Evolutionary conservation across 2,113 vertebrate species (phyloP).

Genomic region (Melanostigma gelatinosum): DNA sequence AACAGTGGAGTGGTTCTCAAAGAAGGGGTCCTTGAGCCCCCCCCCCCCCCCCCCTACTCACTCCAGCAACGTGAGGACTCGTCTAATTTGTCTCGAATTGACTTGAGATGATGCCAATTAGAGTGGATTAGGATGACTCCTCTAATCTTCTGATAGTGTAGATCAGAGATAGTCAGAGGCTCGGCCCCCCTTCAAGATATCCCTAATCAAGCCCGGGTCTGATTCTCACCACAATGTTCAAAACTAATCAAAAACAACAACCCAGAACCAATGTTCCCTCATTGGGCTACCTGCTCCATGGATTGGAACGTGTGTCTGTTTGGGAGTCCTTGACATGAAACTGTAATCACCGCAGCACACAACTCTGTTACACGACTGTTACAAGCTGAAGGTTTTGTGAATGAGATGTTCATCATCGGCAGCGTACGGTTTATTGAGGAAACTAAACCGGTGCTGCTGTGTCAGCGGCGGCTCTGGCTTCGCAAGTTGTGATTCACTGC

Average conservation of each 20-base stretch:
- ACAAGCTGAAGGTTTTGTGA: constrained; percentile 41
- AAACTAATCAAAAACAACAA: not conserved
- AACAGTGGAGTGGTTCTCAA: constrained; percentile 47
- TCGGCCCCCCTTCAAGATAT: not conserved
- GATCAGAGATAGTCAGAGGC: not conserved
- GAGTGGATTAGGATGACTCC: constrained; percentile 4
- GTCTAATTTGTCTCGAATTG: constrained; percentile 54
- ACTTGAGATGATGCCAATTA: constrained; percentile 50
- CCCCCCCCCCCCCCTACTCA: not conserved
- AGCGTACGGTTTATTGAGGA: constrained; percentile 20
- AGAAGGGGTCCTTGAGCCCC: constrained; percentile 27
- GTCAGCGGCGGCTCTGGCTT: constrained; percentile 13
- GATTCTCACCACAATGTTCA: not conserved
- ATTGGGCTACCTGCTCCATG: not conserved
- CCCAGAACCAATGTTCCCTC: not conserved
- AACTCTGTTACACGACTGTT: constrained; percentile 21
- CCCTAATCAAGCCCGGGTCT: constrained; percentile 9
- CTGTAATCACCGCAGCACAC: constrained; percentile 32
- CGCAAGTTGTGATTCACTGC: constrained; percentile 2
- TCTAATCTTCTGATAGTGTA: constrained; percentile 17
- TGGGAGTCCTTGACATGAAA: constrained; percentile 24
- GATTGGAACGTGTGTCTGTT: constrained; percentile 6
- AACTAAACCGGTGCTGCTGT: constrained; percentile 49
- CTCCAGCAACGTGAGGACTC: constrained; percentile 27
- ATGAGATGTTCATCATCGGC: constrained; percentile 40